phyloP scores from a whole-genome alignment of 2,113 vertebrate genomes.

The Carollia perspicillata region DNA sequence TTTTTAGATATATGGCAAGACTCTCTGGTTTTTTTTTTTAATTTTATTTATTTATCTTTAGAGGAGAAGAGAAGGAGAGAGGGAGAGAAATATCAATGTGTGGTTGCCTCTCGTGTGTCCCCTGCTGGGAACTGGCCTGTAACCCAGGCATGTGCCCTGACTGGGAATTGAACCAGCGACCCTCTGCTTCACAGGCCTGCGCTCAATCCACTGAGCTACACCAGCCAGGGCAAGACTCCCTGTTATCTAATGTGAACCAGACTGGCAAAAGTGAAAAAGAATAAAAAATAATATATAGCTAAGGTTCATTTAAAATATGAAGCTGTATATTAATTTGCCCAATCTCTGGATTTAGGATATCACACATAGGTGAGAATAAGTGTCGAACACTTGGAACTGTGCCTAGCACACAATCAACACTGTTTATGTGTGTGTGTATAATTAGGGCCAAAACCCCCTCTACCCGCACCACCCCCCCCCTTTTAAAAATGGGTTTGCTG shows the following conservation, averaged over 20 bases:
- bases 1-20: neutral
- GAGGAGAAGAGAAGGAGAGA: too few relatives aligned
- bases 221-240: neutral
- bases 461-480: too few relatives aligned
- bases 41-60: too few relatives aligned
- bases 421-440: neutral
- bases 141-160: too few relatives aligned
- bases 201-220: too few relatives aligned
- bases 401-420: neutral
- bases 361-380: neutral
- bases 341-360: neutral
- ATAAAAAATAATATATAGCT: neutral
- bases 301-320: neutral
- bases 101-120: too few relatives aligned
- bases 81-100: too few relatives aligned
- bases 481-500: neutral
- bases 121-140: too few relatives aligned
- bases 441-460: neutral
- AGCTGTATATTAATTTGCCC: neutral
- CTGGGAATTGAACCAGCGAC: too few relatives aligned
- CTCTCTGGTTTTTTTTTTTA: too few relatives aligned
- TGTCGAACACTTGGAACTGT: neutral
- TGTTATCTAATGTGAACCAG: neutral
- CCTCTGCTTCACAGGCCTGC: too few relatives aligned
- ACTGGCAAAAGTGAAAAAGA: conserved; percentile 4